phyloP scores from a whole-genome alignment of 2,797 vertebrate species.

The Enteromius anoplus region DNA sequence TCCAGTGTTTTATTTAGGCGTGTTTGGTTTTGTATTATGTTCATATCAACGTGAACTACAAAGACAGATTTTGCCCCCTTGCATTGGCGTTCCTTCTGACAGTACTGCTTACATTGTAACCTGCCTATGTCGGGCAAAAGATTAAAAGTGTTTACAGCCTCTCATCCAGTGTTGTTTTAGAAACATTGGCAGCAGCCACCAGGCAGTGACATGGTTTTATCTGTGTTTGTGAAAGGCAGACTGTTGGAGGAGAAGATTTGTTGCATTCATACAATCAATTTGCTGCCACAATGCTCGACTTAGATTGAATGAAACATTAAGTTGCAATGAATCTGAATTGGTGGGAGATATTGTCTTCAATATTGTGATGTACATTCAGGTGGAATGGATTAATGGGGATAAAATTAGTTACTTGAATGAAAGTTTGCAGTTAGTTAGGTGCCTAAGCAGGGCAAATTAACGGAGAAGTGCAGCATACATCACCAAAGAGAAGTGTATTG shows the following conservation, averaged over 20 bases:
- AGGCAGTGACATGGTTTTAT: constrained; percentile 62
- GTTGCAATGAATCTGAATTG: neutral
- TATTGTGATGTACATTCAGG: neutral
- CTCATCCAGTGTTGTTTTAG: constrained; percentile 54
- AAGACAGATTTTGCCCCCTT: constrained; percentile 33
- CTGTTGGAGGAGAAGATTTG: neutral
- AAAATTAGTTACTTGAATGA: neutral
- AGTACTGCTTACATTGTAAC: constrained; percentile 45
- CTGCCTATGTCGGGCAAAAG: constrained; percentile 48
- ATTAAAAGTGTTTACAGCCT: constrained; percentile 48
- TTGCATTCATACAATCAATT: constrained; percentile 9
- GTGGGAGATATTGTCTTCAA: neutral
- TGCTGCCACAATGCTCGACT: neutral
- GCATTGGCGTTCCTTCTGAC: constrained; percentile 24
- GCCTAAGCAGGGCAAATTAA: neutral
- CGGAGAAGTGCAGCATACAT: neutral
- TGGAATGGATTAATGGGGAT: neutral
- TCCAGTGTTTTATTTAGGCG: constrained; percentile 12
- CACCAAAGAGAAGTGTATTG: neutral
- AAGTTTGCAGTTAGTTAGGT: neutral
- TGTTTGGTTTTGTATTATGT: constrained; percentile 38
- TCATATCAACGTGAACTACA: constrained; percentile 20
- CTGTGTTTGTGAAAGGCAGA: constrained; percentile 13
- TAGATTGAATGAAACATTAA: neutral
- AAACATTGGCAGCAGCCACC: constrained; percentile 61